Conservation (phyloP, 1,140 invertebrate genomes). For the Megathymus violae region DNA sequence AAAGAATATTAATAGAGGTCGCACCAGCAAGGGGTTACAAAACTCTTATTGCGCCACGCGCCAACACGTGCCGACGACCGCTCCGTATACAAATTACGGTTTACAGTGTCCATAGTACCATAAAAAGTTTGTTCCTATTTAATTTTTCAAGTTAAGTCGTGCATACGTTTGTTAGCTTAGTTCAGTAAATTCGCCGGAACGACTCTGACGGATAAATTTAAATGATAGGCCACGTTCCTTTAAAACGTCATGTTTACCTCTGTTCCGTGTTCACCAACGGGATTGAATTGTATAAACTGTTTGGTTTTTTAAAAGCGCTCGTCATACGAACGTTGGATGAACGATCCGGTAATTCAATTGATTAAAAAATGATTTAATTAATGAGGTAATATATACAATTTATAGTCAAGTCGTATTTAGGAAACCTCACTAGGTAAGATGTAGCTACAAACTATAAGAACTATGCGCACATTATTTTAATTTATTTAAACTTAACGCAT, state of each 20-base stretch:
- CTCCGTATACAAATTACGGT: conserved; percentile 62
- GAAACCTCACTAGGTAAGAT: no score
- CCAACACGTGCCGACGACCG: conserved; percentile 49
- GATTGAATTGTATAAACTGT: no score
- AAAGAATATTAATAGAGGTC: conserved; percentile 21
- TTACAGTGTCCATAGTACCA: conserved; percentile 45
- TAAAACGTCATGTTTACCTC: conserved; percentile 14
- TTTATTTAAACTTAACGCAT: conserved; percentile 2
- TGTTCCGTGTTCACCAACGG: no score
- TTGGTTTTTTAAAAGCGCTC: no score
- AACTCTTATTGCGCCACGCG: conserved; percentile 43
- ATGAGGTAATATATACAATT: no score
- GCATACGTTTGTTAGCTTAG: conserved; percentile 68
- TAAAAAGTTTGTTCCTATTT: conserved; percentile 48
- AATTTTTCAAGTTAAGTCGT: conserved; percentile 57
- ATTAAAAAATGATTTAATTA: no score
- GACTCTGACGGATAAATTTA: conserved; percentile 48
- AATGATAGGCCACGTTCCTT: conserved; percentile 34
- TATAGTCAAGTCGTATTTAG: no score
- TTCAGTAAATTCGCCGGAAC: conserved; percentile 40
- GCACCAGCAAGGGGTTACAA: conserved; percentile 25
- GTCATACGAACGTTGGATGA: no score
- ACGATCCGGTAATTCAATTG: no score
- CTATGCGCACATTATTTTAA: no score
- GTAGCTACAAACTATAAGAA: no score